Percentiles rank a stretch among this genome's conserved stretches.
These are phyloP conservation scores for Oreochromis tanganicae DNA, from an alignment of 2,113 vertebrate genomes.

Conservation along the genomic window DNA sequence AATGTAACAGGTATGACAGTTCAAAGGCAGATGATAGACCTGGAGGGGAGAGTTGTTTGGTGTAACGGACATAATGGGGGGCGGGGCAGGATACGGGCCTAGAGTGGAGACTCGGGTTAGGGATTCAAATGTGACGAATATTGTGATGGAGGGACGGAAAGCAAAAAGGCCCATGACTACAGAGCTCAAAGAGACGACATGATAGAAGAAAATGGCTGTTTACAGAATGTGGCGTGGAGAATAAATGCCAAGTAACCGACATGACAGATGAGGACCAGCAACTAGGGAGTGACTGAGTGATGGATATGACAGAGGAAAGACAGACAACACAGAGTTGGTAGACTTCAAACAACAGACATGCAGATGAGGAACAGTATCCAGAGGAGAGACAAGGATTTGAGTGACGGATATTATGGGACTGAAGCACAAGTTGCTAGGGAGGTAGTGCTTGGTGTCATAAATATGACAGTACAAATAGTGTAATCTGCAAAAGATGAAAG, in stretches of 20 bases:
- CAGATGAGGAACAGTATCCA: slow-evolving; percentile 17
- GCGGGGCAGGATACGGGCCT: slow-evolving; percentile 4
- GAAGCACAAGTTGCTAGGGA: background rate
- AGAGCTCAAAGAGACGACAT: background rate
- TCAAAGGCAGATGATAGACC: slow-evolving; percentile 33
- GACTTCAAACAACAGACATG: slow-evolving; percentile 25
- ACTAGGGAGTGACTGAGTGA: slow-evolving; percentile 10
- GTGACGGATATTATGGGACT: background rate
- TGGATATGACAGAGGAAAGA: slow-evolving; percentile 1
- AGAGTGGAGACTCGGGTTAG: background rate
- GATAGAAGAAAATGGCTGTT: slow-evolving; percentile 20
- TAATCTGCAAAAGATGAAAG: slow-evolving; percentile 15
- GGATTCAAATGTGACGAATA: background rate
- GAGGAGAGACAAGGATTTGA: background rate
- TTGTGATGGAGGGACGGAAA: background rate
- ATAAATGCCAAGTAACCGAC: background rate
- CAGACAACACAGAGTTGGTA: background rate
- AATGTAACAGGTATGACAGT: slow-evolving; percentile 44
- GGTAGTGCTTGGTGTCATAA: background rate
- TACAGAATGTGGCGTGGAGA: background rate
- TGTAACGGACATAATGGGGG: slow-evolving; percentile 1
- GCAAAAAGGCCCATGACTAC: background rate
- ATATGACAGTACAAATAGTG: slow-evolving; percentile 14
- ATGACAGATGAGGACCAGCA: slow-evolving; percentile 14
- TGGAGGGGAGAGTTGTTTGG: slow-evolving; percentile 21